Percentiles rank a stretch among this genome's conserved stretches.
phyloP scores from a whole-genome alignment of 2,113 vertebrate species.

The Rhabdornis inornatus region DNA sequence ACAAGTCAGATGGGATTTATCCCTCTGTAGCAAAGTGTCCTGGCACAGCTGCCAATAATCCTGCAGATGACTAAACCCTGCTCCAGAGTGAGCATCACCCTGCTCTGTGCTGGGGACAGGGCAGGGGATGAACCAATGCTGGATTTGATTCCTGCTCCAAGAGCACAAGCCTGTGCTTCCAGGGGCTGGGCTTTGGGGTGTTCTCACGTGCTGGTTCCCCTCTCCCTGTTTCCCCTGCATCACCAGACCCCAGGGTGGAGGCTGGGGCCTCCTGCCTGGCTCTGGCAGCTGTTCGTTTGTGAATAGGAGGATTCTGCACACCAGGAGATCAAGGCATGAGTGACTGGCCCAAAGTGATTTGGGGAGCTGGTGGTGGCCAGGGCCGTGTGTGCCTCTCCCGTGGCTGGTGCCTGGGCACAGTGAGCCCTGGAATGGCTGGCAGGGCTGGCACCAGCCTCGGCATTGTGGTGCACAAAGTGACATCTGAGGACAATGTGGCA shows the following conservation, averaged over 20 bases:
- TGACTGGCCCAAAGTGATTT: rapidly evolving
- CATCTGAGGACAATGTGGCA: neutral
- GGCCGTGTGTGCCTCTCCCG: neutral
- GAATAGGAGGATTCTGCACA: neutral
- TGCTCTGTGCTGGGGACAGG: neutral
- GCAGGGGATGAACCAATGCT: rapidly evolving
- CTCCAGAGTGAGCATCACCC: rapidly evolving
- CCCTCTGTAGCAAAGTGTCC: neutral
- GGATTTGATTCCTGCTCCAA: rapidly evolving
- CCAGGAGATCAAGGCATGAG: rapidly evolving
- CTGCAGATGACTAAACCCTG: neutral
- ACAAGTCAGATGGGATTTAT: neutral
- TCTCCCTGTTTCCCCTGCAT: neutral
- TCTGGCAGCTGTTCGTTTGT: neutral
- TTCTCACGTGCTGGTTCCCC: rapidly evolving
- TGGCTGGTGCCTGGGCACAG: rapidly evolving
- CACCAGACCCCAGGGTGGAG: rapidly evolving
- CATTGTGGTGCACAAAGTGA: neutral
- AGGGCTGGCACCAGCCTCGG: neutral
- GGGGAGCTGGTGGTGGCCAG: rapidly evolving
- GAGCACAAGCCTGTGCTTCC: too few relatives aligned
- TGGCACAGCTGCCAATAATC: neutral
- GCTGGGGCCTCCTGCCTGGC: neutral
- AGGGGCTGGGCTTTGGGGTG: neutral
- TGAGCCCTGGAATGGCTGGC: neutral